Base-by-base conservation (phyloP, 2,888 invertebrate genomes). In the Lasioglossum pauxillum region DNA sequence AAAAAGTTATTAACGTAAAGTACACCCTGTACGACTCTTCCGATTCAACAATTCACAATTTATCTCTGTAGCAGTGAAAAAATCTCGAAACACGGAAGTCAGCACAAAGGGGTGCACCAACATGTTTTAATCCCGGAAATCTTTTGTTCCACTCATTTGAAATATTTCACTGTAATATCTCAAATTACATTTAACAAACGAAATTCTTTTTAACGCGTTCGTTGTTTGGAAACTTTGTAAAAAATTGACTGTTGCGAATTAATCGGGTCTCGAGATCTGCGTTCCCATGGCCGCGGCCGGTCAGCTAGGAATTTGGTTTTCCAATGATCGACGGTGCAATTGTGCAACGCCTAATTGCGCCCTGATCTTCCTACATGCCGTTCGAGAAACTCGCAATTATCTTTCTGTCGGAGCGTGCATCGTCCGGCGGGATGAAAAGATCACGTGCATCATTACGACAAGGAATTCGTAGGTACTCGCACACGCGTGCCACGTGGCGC, bases 271-370 rank as follows among this genome's bases (percentile, higher is more conserved):
- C 44, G 41, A 80, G 53, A 77, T 75, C 64, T 72, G 72, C 76
- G 60, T 84, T 74, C 77, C 35, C 69, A 35, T 49, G 27, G 41
- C 12, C 49, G 44, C 38, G 27, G 41, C 14, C 49, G 44, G 67
- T 31, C 38, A 49, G 27, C 31, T n/a, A 75, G 81, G 84, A 83
- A 89, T 85, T 83, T 80, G 71, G 82, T 84, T 83, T 87, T 87
- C 89, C 90, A 90, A 91, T 92, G 86, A 91, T 89, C 86, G 86
- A 80, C 82, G 78, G 81, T 78, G 85, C 80, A 87, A 91, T 92
- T 91, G 88, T 85, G 89, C 89, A 90, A 91, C 87, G 87, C 82
- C 86, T 92, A 92, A 92, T 92, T 92, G 82, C 87, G 75, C 79
- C 69, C 75, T 44, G 82, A 64, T 79, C 82, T 73, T 75, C 57